Base-by-base conservation (phyloP, 2,888 invertebrate genomes). In the Andrena haemorrhoa region DNA sequence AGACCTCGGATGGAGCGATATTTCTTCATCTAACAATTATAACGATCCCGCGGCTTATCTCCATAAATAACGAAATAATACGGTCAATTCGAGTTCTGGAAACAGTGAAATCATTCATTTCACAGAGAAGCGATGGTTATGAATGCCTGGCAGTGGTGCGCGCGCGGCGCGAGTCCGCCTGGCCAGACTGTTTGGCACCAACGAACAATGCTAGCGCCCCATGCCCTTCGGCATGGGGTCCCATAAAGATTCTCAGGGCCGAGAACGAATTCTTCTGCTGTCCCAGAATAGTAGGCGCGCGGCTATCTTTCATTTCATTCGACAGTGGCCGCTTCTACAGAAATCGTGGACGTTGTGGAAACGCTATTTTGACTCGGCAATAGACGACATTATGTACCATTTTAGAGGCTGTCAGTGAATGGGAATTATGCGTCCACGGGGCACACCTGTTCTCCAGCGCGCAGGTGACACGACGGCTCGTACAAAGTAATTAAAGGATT, bases 131-230 rank as follows among this genome's bases (percentile, higher is more conserved):
- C 68, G 79, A 75, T 58, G 65, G 33, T 41, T 63, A 83, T 70
- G 78, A 75, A 82, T 83, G 69, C 74, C 74, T 56, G 60, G 61
- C 20, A 56, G 56, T 2, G 35, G 47, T 75, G 64, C 64, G 71
- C 64, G 60, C 66, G 51, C 69, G 79, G 35, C 60, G 75, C 65
- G 49, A 71, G 73, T 79, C 73, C 47, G 71, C 41, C 26, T 29
- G 69, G 63, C 89, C 90, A 91, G 91, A 91, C 91, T 91, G 92
- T 90, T 89, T 90, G 91, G 90, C 90, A 91, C 90, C 91, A 74
- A 80, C 81, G 83, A 88, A 91, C 90, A 91, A 90, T 90, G 60
- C 76, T 68, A 72, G 84, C 83, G 82, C 73, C 86, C 86, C 84
- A 76, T 75, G 79, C 78, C 78, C 77, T 86, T 78, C 79, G 78